Base-by-base conservation (phyloP, 2,888 invertebrate genomes). In the Troilus luridus region DNA sequence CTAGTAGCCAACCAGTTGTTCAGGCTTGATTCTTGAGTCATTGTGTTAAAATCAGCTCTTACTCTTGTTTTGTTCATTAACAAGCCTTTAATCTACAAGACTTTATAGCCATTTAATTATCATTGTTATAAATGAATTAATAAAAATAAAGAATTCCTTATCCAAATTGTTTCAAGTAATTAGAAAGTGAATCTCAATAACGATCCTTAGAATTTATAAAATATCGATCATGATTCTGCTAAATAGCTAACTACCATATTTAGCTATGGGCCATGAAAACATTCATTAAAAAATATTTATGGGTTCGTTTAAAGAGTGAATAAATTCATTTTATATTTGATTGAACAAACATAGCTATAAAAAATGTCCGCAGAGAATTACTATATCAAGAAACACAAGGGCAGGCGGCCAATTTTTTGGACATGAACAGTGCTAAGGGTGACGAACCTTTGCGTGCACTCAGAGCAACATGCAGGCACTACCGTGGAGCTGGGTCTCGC, bases 401-500 rank as follows among this genome's bases (percentile, higher is more conserved):
- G 85, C 59, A 62, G 88, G 88, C 88, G 12, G 62, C 59, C 88
- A 88, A 88, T 17, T 88, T 62, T 60, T 88, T 14, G 24, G 88
- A 62, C 54, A 27, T 88, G 62, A 88, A 88, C 27, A 19, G 62
- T 88, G 85, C 85, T 54, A 59, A 59, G 90, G 90, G 90, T 59
- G 59, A 77, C 77, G 77, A 90, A 77, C 81, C 72, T 72, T 77
- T 58, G 58, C 92, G 92, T 92, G 92, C 92, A 92, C 59, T 91
- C 92, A 92, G 91, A 92, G 92, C 92, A 92, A 92, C 92, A 92
- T 92, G 92, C 92, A 92, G 89, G 90, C 91, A 91, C 91, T 92
- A 88, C 92, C 92, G 64, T 92, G 93, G 92, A 77, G 93, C 92
- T 27, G 93, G 92, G 92, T 93, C 92, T 92, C 93, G 91, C 93